Percentiles rank a stretch among this genome's conserved stretches.
phyloP scores from a whole-genome alignment of 2,888 invertebrate species.

The Bombylius major region DNA sequence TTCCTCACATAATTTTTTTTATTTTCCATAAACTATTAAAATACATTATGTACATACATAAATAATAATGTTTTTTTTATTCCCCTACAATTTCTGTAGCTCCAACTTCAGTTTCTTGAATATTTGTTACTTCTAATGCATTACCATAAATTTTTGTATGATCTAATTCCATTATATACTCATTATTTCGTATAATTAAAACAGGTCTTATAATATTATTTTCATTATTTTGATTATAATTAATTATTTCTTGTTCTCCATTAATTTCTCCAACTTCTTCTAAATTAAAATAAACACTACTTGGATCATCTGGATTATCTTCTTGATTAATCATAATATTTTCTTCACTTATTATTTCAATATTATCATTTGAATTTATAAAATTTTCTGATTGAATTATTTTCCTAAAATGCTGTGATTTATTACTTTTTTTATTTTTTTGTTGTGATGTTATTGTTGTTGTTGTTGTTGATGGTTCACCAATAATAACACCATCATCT shows the following conservation, averaged over 20 bases:
- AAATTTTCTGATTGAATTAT: background rate
- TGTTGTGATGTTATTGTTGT: background rate
- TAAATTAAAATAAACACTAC: background rate
- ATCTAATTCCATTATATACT: conserved; percentile 7
- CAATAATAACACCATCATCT: conserved; percentile 6
- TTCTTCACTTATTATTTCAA: background rate
- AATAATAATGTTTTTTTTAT: too few relatives aligned
- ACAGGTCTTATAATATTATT: background rate
- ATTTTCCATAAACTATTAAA: too few relatives aligned
- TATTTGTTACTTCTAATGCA: background rate
- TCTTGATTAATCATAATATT: background rate
- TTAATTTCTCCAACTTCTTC: background rate
- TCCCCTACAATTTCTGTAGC: background rate
- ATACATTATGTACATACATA: too few relatives aligned
- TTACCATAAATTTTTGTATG: conserved; percentile 7
- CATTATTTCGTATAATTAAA: conserved; percentile 1
- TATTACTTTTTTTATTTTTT: background rate
- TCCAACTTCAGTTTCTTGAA: background rate
- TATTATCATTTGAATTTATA: background rate
- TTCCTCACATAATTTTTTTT: too few relatives aligned
- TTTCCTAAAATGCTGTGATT: background rate
- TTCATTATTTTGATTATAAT: background rate
- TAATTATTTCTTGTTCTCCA: background rate
- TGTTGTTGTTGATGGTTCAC: background rate
- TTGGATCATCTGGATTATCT: background rate